Evolutionary conservation across 2,113 vertebrate genomes (phyloP).

Genomic region (Syrmaticus mikado): DNA sequence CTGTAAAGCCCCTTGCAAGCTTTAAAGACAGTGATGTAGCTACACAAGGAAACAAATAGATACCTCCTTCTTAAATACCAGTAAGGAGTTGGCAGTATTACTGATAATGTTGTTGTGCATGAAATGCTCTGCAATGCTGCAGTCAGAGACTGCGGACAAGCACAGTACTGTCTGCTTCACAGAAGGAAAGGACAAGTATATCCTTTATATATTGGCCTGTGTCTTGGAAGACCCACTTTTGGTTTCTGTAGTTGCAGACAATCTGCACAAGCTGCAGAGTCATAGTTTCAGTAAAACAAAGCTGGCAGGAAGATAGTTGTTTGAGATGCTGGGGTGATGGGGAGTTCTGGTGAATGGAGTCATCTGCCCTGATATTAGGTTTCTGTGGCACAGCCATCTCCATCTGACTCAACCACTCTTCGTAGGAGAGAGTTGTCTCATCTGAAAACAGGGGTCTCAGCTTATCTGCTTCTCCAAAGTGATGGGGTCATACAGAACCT

Average conservation of each 20-base stretch:
- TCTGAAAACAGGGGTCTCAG: neutral
- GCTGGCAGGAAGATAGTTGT: neutral
- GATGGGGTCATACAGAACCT: accelerated
- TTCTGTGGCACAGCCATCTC: neutral
- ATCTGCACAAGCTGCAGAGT: neutral
- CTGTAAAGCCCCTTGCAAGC: neutral
- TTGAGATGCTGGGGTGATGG: neutral
- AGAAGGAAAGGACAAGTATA: neutral
- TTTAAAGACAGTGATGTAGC: neutral
- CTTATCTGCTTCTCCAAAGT: accelerated
- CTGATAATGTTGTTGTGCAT: neutral
- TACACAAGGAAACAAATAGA: neutral
- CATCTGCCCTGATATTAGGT: neutral
- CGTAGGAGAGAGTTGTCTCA: neutral
- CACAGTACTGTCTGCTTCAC: accelerated
- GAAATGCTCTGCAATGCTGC: neutral
- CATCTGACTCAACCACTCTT: neutral
- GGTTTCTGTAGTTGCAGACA: neutral
- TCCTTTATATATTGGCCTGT: accelerated
- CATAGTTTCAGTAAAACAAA: neutral
- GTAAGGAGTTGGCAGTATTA: neutral
- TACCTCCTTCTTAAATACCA: neutral
- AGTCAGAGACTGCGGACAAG: accelerated
- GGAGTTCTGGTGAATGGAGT: neutral
- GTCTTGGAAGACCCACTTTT: neutral